phyloP scores from a whole-genome alignment of 1,140 invertebrate genomes.

The Pseudomyrmex pallidus region DNA sequence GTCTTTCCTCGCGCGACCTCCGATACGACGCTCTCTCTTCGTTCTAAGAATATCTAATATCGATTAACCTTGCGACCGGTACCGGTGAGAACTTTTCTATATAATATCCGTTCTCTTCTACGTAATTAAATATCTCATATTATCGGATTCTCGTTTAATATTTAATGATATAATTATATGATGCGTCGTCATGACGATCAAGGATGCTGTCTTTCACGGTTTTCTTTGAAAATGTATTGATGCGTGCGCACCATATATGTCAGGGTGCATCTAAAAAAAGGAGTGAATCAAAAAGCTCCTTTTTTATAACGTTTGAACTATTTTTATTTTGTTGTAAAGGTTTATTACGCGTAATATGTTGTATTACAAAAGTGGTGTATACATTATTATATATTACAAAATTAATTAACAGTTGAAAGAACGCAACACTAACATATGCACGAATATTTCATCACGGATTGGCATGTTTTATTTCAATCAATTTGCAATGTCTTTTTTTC shows the following conservation, averaged over 20 bases:
- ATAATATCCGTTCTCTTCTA: slow-evolving; percentile 12
- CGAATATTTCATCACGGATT: too few relatives aligned
- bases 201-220: neutral
- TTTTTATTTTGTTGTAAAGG: neutral
- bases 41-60: slow-evolving; percentile 57
- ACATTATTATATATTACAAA: too few relatives aligned
- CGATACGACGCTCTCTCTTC: neutral
- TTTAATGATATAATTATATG: slow-evolving; percentile 34
- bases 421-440: too few relatives aligned
- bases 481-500: too few relatives aligned
- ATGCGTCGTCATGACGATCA: neutral
- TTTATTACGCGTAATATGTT: too few relatives aligned
- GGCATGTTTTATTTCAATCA: too few relatives aligned
- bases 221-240: slow-evolving; percentile 14
- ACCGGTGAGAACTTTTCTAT: slow-evolving; percentile 43
- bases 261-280: neutral
- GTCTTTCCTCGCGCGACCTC: too few relatives aligned
- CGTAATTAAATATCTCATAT: slow-evolving; percentile 30
- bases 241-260: neutral
- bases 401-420: too few relatives aligned
- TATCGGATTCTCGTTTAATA: slow-evolving; percentile 12
- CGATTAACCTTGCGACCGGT: slow-evolving; percentile 58
- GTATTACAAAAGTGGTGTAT: too few relatives aligned
- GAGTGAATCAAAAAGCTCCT: neutral
- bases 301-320: neutral